Evolutionary conservation across 2,113 vertebrate genomes (phyloP).

Genomic region (Kryptolebias marmoratus): DNA sequence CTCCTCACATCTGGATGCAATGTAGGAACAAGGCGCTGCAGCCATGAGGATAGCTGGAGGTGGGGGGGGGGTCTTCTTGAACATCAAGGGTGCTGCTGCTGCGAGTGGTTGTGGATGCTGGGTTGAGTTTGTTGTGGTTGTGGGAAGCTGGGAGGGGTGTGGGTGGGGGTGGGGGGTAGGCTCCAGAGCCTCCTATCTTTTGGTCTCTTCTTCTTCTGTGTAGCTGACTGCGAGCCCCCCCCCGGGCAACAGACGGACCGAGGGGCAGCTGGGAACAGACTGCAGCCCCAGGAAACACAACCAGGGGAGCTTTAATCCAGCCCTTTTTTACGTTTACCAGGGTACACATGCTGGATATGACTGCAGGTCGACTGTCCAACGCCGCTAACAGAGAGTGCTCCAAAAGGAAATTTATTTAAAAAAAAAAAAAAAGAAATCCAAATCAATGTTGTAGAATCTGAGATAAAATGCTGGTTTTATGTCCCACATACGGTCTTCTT

Average conservation of each 20-base stretch:
- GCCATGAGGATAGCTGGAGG: slow-evolving; percentile 59
- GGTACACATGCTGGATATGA: slow-evolving; percentile 1
- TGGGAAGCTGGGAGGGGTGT: slow-evolving; percentile 1
- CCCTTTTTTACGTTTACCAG: slow-evolving; percentile 16
- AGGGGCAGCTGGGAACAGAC: slow-evolving; percentile 65
- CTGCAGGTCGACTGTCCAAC: neutral
- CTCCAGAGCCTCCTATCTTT: slow-evolving; percentile 66
- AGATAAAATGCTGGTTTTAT: neutral
- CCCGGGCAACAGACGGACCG: slow-evolving; percentile 68
- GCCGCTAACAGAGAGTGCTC: neutral
- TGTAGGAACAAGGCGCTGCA: slow-evolving; percentile 63
- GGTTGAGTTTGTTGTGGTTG: slow-evolving; percentile 37
- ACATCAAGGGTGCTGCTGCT: slow-evolving; percentile 70
- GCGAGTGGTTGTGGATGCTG: slow-evolving; percentile 35
- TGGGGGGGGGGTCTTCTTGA: slow-evolving; percentile 69
- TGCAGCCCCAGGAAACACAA: slow-evolving; percentile 48
- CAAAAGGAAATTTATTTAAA: too few relatives aligned
- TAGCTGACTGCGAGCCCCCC: slow-evolving; percentile 68
- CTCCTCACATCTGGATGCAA: slow-evolving; percentile 80
- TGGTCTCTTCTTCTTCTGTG: slow-evolving; percentile 69
- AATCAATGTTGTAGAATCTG: neutral
- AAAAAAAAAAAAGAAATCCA: neutral
- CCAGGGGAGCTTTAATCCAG: slow-evolving; percentile 17
- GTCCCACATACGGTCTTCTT: neutral
- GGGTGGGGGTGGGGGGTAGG: neutral